Evolutionary conservation across 2,888 invertebrate species (phyloP).

Genomic region (Scaptomyza tumidula): DNA sequence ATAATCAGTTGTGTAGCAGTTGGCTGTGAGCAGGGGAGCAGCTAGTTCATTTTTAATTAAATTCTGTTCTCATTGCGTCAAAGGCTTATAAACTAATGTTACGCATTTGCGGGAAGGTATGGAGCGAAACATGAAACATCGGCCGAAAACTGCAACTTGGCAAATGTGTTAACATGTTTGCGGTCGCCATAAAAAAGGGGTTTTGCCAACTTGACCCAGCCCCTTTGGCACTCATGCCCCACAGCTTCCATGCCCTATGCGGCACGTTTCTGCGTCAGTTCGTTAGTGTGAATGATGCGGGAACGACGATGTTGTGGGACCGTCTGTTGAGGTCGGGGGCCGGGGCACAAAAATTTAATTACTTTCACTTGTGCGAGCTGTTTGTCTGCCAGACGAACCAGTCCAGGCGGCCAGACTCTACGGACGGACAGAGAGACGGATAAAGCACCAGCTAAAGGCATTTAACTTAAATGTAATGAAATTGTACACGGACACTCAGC

Average conservation of each 20-base stretch:
- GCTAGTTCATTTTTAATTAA: conserved; percentile 74
- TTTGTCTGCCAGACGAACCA: conserved; percentile 58
- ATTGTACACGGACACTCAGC: conserved; percentile 50
- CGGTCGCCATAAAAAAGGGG: conserved; percentile 67
- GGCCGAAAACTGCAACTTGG: conserved; percentile 54
- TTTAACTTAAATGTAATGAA: conserved; percentile 76
- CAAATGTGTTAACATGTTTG: conserved; percentile 75
- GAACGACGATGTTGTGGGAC: conserved; percentile 10
- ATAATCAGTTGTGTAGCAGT: conserved; percentile 51
- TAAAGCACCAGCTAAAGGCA: conserved; percentile 63
- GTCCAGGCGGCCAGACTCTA: conserved; percentile 18
- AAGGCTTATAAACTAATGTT: conserved; percentile 62
- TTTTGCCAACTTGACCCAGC: conserved; percentile 40
- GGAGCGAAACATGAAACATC: conserved; percentile 16
- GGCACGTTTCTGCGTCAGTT: conserved; percentile 64
- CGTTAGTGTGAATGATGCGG: conserved; percentile 66
- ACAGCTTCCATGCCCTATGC: conserved; percentile 12
- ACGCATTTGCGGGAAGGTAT: conserved; percentile 41
- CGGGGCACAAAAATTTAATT: conserved; percentile 72
- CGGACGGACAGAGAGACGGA: conserved; percentile 12
- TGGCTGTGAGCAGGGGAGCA: conserved; percentile 5
- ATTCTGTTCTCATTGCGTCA: conserved; percentile 41
- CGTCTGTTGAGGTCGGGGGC: conserved; percentile 2
- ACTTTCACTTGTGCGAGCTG: conserved; percentile 76
- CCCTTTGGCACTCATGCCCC: neutral